Evolutionary conservation across 1,140 invertebrate genomes (phyloP).

Genomic region (Caenorhabditis remanei): DNA sequence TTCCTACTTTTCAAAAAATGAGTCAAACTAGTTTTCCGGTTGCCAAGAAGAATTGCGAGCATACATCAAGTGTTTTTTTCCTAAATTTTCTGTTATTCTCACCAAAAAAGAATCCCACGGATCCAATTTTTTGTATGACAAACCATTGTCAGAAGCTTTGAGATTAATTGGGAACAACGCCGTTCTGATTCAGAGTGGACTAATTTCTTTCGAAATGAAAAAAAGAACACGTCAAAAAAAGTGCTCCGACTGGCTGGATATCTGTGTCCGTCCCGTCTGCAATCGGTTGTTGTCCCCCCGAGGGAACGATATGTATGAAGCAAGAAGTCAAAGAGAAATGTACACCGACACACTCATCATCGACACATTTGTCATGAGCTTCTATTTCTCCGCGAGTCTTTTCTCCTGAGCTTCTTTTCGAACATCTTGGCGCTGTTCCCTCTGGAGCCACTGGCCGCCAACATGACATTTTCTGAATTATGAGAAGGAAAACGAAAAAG

Average conservation of each 20-base stretch:
- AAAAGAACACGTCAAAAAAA: no score
- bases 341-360: conserved; percentile 29
- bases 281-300: not conserved
- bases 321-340: not conserved
- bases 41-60: not conserved
- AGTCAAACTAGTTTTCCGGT: no score
- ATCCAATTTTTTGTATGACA: not conserved
- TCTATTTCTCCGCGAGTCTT: not conserved
- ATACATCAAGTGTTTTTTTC: not conserved
- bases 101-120: not conserved
- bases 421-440: conserved; percentile 28
- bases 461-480: conserved; percentile 36
- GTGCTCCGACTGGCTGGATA: no score
- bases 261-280: no score
- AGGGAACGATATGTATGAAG: not conserved
- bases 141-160: not conserved
- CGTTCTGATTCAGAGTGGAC: not conserved
- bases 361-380: conserved; percentile 41
- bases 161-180: no score
- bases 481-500: not conserved
- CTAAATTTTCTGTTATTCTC: not conserved
- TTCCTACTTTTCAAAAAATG: not conserved
- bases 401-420: not conserved
- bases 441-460: not conserved
- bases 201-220: no score